phyloP scores from a whole-genome alignment of 2,888 invertebrate genomes.

The Ditula angustiorana region DNA sequence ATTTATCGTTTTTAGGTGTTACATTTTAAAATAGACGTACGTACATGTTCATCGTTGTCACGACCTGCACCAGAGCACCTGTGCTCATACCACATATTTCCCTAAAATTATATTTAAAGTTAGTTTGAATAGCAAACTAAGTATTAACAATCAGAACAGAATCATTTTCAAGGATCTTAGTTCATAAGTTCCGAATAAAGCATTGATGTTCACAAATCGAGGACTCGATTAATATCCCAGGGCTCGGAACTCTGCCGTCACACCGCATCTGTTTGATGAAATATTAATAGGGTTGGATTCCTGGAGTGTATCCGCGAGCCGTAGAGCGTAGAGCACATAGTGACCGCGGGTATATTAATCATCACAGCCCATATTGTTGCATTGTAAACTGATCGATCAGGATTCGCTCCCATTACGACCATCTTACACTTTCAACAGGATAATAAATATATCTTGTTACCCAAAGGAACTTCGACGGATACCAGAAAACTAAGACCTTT shows the following conservation, averaged over 20 bases:
- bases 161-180: constrained; percentile 53
- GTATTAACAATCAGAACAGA: constrained; percentile 58
- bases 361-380: constrained; percentile 60
- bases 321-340: constrained; percentile 54
- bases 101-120: neutral
- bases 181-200: constrained; percentile 40
- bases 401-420: constrained; percentile 35
- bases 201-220: constrained; percentile 39
- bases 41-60: neutral
- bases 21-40: neutral
- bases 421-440: neutral
- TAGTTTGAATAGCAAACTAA: constrained; percentile 13
- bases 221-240: constrained; percentile 42
- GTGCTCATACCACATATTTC: too few species aligned
- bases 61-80: too few species aligned
- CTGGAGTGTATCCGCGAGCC: constrained; percentile 51
- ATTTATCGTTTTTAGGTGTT: neutral
- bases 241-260: constrained; percentile 44
- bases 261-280: constrained; percentile 71
- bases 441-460: neutral
- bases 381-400: constrained; percentile 42
- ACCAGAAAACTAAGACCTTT: too few species aligned
- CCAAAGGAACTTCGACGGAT: too few species aligned
- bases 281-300: constrained; percentile 77
- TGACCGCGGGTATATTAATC: constrained; percentile 67